Conservation (phyloP, 2,888 invertebrate genomes). For the Melieria omissa region DNA sequence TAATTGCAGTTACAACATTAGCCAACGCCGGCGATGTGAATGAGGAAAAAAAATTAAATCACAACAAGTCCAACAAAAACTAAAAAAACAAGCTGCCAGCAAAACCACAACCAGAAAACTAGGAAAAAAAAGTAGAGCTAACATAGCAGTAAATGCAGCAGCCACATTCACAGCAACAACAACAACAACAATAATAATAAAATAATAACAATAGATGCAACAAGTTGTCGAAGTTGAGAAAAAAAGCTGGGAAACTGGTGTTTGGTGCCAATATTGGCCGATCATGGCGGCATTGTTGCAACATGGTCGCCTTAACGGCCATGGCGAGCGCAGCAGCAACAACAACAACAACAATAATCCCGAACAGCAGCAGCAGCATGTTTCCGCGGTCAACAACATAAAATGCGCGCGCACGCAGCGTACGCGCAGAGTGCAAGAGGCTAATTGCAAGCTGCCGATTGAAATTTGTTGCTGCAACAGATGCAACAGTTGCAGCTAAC, state of each 20-base stretch:
- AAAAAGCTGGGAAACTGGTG: conserved; percentile 1
- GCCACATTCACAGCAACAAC: not conserved
- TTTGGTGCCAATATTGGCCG: conserved; percentile 12
- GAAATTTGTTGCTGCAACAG: conserved; percentile 21
- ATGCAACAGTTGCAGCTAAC: conserved; percentile 11
- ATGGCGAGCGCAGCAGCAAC: conserved; percentile 9
- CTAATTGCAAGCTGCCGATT: conserved; percentile 20
- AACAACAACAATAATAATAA: conserved; percentile 4
- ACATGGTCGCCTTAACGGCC: conserved; percentile 15
- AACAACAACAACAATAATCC: conserved; percentile 9
- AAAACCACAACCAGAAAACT: too few relatives aligned
- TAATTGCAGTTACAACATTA: too few relatives aligned
- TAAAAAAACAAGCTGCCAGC: not conserved
- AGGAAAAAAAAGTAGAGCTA: not conserved
- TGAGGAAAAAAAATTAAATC: too few relatives aligned
- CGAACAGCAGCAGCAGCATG: conserved; percentile 8
- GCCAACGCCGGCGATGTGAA: too few relatives aligned
- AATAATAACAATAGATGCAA: conserved; percentile 3
- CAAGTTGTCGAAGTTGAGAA: not conserved
- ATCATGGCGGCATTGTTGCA: conserved; percentile 7
- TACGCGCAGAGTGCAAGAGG: not conserved
- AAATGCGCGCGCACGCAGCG: too few relatives aligned
- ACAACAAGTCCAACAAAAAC: not conserved
- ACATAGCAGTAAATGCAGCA: conserved; percentile 10
- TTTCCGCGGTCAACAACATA: conserved; percentile 35